These are phyloP conservation scores for Rhopalosiphum maidis DNA, from an alignment of 1,140 invertebrate species.

Conservation along the genomic window DNA sequence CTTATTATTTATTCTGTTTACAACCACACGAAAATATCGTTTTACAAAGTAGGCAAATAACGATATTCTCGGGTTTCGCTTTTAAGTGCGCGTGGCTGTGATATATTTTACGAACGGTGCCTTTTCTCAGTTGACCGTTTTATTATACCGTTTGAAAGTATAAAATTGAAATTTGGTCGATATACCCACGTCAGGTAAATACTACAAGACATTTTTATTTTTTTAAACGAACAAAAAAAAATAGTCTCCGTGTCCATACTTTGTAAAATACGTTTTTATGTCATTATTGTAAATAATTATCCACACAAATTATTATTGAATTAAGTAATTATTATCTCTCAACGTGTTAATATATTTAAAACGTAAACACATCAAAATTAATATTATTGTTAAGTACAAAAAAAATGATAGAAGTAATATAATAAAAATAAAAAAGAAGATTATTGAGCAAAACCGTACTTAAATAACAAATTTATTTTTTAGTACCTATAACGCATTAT, in stretches of 20 bases:
- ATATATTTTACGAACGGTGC: background rate
- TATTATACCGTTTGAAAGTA: background rate
- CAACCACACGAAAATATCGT: background rate
- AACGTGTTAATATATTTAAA: background rate
- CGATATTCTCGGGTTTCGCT: background rate
- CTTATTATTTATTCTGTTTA: background rate
- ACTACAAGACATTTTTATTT: background rate
- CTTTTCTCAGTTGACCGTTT: background rate
- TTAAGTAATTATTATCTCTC: slow-evolving; percentile 40
- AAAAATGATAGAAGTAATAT: background rate
- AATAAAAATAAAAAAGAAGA: background rate
- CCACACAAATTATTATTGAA: slow-evolving; percentile 5
- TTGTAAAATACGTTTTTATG: background rate
- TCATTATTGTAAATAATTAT: background rate
- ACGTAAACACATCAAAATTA: background rate
- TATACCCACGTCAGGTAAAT: background rate
- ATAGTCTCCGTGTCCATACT: background rate
- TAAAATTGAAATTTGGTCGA: background rate
- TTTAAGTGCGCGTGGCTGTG: background rate
- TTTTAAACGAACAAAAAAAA: background rate
- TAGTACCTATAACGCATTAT: background rate
- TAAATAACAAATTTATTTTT: slow-evolving; percentile 34
- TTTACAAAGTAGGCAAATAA: background rate
- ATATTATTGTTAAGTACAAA: slow-evolving; percentile 1
- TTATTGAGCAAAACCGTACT: slow-evolving; percentile 53